phyloP scores from a whole-genome alignment of 2,113 vertebrate species.

The Leptobrachium leishanense region DNA sequence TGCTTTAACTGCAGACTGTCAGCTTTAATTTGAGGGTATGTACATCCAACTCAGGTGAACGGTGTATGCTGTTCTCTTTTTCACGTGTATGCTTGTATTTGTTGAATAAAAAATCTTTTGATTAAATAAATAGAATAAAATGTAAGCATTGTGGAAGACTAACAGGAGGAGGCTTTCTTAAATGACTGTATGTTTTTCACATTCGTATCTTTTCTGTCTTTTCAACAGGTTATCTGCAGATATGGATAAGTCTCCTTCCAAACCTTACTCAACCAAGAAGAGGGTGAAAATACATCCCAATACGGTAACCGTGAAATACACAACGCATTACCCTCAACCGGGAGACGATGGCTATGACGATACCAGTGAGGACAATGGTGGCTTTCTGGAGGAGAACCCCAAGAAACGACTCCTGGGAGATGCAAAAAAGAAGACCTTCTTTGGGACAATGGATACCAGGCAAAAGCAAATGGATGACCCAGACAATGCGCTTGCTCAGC shows the following conservation, averaged over 20 bases:
- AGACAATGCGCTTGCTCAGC: constrained; percentile 69
- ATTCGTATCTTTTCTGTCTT: background rate
- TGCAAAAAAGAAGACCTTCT: constrained; percentile 77
- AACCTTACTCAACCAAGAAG: constrained; percentile 85
- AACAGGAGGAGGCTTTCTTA: no score
- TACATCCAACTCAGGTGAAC: no score
- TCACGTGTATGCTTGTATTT: no score
- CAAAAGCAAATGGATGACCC: constrained; percentile 65
- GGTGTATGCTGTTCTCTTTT: no score
- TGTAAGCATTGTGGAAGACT: no score
- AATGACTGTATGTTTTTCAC: no score
- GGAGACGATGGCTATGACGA: constrained; percentile 89
- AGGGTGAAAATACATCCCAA: constrained; percentile 95
- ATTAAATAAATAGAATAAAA: no score
- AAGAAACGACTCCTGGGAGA: constrained; percentile 79
- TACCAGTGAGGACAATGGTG: constrained; percentile 79
- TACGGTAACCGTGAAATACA: constrained; percentile 92
- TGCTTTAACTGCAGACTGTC: no score
- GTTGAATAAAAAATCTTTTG: no score
- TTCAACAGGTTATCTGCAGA: constrained; percentile 51
- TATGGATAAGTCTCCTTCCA: constrained; percentile 82
- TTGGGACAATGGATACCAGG: constrained; percentile 81
- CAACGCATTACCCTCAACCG: constrained; percentile 90
- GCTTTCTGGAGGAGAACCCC: constrained; percentile 83
- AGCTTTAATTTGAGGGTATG: no score